Base-by-base conservation (phyloP, 2,113 vertebrate species). In the Percopsis transmontana region DNA sequence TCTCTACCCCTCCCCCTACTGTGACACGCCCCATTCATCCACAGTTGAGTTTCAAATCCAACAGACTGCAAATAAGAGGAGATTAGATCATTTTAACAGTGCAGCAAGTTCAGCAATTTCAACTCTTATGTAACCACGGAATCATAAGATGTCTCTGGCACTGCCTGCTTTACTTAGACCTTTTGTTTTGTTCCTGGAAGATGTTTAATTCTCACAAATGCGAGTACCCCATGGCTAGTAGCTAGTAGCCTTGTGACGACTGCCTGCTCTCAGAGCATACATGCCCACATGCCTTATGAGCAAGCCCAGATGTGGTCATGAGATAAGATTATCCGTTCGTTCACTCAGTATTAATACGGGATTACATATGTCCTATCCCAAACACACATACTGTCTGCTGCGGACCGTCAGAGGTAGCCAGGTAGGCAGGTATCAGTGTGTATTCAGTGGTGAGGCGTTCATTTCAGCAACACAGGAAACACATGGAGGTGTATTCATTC, bases 291-390 rank as follows among this genome's bases (percentile, higher is more conserved):
- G 63, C 68, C 57, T 47, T 70, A n/a, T 39, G 50, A 62, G 5
- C 62, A 64, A 62, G 16, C 21, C 41, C 66, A 58, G 69, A 57
- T 40, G 66, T 60, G 61, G 85, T 82, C 72, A 87, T 59, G 42
- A 20, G 67, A 74, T 85, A 89, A 86, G 77, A 76, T 90, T 77
- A 82, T 83, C 77, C 81, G 24, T 44, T 90, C 84, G 85, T 39
- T 86, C 66, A 57, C 45, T 86, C 80, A 70, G 76, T 91, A 89
- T 91, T 91, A 90, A 88, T 87, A 89, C 66, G 70, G 89, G 91
- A 91, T 90, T 92, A 92, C 48, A 77, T 74, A 84, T 85, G 87
- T 79, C 81, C 81, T 82, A 77, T 88, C 85, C 83, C 72, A 76
- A 68, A 72, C 70, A 68, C 67, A 75, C 50, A 60, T 71, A 55